phyloP scores from a whole-genome alignment of 2,888 invertebrate species.

The Scrobipalpa costella region DNA sequence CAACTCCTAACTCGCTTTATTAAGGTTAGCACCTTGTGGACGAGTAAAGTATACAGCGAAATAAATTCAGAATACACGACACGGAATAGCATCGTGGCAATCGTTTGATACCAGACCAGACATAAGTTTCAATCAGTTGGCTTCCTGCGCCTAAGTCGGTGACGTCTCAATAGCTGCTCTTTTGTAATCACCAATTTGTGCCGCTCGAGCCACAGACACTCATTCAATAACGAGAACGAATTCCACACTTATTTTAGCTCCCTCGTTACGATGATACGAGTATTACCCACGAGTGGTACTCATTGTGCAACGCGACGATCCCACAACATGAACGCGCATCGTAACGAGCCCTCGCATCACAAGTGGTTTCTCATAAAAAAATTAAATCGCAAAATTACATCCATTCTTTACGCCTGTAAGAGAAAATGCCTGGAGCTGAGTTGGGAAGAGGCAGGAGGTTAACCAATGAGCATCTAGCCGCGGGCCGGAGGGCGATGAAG shows the following conservation, averaged over 20 bases:
- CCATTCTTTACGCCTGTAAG: constrained; percentile 10
- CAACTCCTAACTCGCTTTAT: background rate
- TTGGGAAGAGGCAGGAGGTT: constrained; percentile 14
- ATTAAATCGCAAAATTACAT: constrained; percentile 11
- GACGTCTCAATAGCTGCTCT: constrained; percentile 79
- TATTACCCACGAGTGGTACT: constrained; percentile 37
- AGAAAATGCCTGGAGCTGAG: constrained; percentile 7
- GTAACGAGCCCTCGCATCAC: background rate
- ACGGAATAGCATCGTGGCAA: background rate
- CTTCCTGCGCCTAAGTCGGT: constrained; percentile 75
- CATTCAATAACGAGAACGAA: constrained; percentile 71
- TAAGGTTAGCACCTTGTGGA: too few relatives aligned
- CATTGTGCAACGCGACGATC: constrained; percentile 42
- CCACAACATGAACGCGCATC: constrained; percentile 36
- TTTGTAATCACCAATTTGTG: constrained; percentile 79
- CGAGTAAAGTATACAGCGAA: background rate
- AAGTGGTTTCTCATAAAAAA: constrained; percentile 14
- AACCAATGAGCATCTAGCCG: constrained; percentile 4
- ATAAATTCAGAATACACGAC: background rate
- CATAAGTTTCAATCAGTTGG: constrained; percentile 74
- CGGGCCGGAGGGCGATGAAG: constrained; percentile 10
- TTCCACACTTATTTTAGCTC: constrained; percentile 64
- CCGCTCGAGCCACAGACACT: constrained; percentile 57
- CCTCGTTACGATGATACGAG: constrained; percentile 56
- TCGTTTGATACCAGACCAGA: constrained; percentile 39